phyloP scores from a whole-genome alignment of 1,140 invertebrate species.

The Venustaconcha ellipsiformis region DNA sequence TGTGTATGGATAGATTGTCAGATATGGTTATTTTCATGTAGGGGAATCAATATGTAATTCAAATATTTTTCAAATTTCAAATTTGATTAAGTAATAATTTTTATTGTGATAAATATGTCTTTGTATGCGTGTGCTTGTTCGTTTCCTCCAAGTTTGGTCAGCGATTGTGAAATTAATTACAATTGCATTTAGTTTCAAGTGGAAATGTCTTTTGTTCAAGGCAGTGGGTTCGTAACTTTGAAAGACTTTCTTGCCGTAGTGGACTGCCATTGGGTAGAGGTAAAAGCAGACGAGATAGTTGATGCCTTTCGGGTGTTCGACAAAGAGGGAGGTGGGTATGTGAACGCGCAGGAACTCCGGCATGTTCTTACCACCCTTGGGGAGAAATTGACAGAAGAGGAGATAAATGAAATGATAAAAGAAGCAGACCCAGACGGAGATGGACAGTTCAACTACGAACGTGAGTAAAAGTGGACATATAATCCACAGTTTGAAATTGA shows the following conservation, averaged over 20 bases:
- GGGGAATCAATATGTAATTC: no score
- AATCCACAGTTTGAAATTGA: background rate
- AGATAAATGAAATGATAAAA: slow-evolving; percentile 82
- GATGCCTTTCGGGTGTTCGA: slow-evolving; percentile 99
- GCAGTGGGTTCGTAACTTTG: slow-evolving; percentile 21
- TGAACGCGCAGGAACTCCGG: slow-evolving; percentile 94
- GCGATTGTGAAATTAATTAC: no score
- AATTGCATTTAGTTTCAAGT: no score
- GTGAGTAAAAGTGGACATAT: slow-evolving; percentile 18
- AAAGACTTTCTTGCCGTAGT: slow-evolving; percentile 81
- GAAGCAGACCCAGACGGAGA: slow-evolving; percentile 40
- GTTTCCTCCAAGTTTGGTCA: no score
- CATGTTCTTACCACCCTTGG: slow-evolving; percentile 95
- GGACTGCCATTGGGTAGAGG: slow-evolving; percentile 97
- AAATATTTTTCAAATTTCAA: no score
- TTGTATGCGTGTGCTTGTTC: no score
- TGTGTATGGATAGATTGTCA: no score
- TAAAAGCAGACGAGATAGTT: slow-evolving; percentile 95
- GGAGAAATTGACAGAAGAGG: slow-evolving; percentile 84
- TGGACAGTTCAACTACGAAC: slow-evolving; percentile 44
- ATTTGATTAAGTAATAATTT: no score
- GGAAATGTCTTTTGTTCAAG: background rate
- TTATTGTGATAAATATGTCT: no score
- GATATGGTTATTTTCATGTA: no score
- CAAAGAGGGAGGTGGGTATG: slow-evolving; percentile 95